phyloP scores from a whole-genome alignment of 1,140 invertebrate species.

The Oscheius sp. region DNA sequence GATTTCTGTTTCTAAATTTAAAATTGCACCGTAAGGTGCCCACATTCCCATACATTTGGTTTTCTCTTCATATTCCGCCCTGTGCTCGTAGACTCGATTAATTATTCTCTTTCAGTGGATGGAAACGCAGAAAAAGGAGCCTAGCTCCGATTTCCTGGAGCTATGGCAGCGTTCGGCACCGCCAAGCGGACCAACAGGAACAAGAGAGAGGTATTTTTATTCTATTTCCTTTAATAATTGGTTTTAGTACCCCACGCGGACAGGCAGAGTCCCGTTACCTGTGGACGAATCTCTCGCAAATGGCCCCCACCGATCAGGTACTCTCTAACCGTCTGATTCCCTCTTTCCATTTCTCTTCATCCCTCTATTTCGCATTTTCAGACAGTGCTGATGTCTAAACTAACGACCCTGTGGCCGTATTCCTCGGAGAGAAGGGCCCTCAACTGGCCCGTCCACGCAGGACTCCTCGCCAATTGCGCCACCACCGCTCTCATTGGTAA shows the following conservation, averaged over 20 bases:
- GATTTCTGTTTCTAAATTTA: too few species aligned
- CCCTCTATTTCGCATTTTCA: background rate
- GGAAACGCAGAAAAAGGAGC: background rate
- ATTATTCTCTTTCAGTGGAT: too few species aligned
- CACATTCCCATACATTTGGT: too few species aligned
- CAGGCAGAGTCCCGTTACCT: background rate
- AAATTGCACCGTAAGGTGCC: too few species aligned
- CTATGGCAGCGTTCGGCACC: background rate
- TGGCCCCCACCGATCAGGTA: constrained; percentile 22
- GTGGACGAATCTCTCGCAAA: constrained; percentile 16
- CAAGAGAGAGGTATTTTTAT: background rate
- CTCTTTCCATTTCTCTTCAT: background rate
- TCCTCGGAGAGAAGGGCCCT: constrained; percentile 9
- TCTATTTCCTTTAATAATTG: background rate
- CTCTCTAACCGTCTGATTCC: too few species aligned
- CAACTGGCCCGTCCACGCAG: constrained; percentile 21
- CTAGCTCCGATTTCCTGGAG: background rate
- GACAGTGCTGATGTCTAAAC: constrained; percentile 5
- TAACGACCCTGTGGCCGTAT: constrained; percentile 16
- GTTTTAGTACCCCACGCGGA: background rate
- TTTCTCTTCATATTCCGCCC: too few species aligned
- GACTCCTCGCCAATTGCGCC: constrained; percentile 22
- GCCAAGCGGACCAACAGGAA: background rate
- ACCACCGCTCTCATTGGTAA: constrained; percentile 14
- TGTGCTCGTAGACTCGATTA: too few species aligned